phyloP scores from a whole-genome alignment of 2,113 vertebrate genomes.

The Prolemur simus region DNA sequence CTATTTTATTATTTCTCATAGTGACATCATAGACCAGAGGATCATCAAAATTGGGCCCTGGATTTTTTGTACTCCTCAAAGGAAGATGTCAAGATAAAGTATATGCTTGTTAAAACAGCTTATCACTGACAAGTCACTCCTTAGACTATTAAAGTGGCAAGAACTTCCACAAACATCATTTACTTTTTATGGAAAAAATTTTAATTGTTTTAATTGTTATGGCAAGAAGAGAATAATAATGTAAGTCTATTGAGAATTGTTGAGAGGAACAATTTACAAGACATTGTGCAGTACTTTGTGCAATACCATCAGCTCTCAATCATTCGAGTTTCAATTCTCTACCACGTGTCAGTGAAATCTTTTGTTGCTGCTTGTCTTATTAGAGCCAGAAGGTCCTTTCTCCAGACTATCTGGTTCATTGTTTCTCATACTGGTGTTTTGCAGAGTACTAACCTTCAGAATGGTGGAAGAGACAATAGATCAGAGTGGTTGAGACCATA shows the following conservation, averaged over 20 bases:
- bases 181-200: slow-evolving; percentile 47
- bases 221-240: slow-evolving; percentile 26
- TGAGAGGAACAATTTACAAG: slow-evolving; percentile 42
- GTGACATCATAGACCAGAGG: slow-evolving; percentile 21
- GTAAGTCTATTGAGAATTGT: background rate
- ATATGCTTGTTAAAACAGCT: slow-evolving; percentile 58
- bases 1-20: slow-evolving; percentile 37
- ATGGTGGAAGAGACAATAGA: background rate
- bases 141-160: slow-evolving; percentile 44
- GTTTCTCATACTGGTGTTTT: background rate
- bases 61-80: slow-evolving; percentile 53
- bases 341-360: background rate
- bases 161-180: slow-evolving; percentile 40
- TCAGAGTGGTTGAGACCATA: background rate
- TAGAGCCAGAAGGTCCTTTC: background rate
- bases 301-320: background rate
- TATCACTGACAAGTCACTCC: slow-evolving; percentile 38
- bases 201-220: slow-evolving; percentile 52
- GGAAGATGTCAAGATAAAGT: slow-evolving; percentile 45
- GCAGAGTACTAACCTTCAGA: background rate
- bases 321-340: background rate
- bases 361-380: slow-evolving; percentile 19
- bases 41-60: slow-evolving; percentile 31
- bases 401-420: background rate
- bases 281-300: background rate